A percentile compares a stretch with the other conserved stretches of the same genome.
Conservation (phyloP, 2,113 vertebrate species). For the Cephalopholis sonnerati region DNA sequence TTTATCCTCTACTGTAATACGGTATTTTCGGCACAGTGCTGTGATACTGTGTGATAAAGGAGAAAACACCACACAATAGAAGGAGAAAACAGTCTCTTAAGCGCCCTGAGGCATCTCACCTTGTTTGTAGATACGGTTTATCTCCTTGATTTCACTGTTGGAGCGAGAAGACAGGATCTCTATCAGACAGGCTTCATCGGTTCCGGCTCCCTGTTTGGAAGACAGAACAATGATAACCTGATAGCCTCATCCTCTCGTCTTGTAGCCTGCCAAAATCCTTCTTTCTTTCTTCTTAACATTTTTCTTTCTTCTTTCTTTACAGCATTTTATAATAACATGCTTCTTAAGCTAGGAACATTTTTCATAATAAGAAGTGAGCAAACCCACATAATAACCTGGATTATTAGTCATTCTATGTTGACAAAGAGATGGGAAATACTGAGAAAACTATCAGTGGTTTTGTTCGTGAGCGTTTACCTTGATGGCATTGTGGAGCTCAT, state of each 20-base stretch:
- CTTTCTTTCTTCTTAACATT: background rate
- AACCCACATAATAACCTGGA: background rate
- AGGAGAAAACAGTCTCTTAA: background rate
- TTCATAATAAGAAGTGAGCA: background rate
- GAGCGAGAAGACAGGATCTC: conserved; percentile 96
- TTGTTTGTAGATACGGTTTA: conserved; percentile 90
- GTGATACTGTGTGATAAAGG: conserved; percentile 21
- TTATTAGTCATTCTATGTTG: background rate
- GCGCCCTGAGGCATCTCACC: conserved; percentile 80
- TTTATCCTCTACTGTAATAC: background rate
- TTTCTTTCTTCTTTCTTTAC: background rate
- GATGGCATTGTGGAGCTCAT: conserved; percentile 92
- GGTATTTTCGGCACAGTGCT: background rate
- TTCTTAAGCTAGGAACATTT: background rate
- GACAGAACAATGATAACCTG: conserved; percentile 24
- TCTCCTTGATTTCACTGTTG: conserved; percentile 92
- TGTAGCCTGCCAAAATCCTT: background rate
- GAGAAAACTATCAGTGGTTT: background rate
- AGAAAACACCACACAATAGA: background rate
- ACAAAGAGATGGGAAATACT: background rate
- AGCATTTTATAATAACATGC: background rate
- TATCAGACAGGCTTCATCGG: conserved; percentile 96
- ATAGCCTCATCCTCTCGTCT: background rate
- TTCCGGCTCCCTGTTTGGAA: conserved; percentile 91
- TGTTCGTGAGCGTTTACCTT: conserved; percentile 85